Evolutionary conservation across 2,797 vertebrate species (phyloP).

Genomic region (Coccyzus lansbergi): DNA sequence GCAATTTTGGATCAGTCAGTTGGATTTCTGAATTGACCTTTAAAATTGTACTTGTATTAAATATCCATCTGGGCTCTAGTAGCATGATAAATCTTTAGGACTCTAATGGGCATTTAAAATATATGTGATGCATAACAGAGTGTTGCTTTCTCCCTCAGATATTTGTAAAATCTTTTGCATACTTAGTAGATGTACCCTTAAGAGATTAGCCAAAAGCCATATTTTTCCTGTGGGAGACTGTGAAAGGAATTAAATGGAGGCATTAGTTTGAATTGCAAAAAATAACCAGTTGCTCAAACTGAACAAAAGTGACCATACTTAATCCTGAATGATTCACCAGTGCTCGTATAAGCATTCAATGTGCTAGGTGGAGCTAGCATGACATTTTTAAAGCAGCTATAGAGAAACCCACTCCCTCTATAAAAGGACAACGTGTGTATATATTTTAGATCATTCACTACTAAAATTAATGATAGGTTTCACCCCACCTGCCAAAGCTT

Average conservation of each 20-base stretch:
- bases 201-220: background rate
- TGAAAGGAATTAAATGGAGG: constrained; percentile 26
- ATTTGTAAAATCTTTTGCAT: constrained; percentile 28
- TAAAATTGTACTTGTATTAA: background rate
- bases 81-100: background rate
- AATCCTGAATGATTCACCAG: background rate
- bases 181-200: background rate
- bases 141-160: background rate
- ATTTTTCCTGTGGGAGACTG: background rate
- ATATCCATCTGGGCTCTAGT: background rate
- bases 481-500: background rate
- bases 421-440: background rate
- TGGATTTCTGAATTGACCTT: background rate
- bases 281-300: background rate
- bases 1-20: background rate
- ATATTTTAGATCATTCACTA: background rate
- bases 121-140: background rate
- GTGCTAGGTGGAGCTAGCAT: constrained; percentile 68
- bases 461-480: constrained; percentile 32
- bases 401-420: background rate
- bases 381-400: constrained; percentile 41
- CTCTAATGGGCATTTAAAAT: constrained; percentile 10
- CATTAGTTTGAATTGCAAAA: constrained; percentile 26
- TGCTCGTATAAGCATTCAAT: background rate
- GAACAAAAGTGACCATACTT: background rate